phyloP scores from a whole-genome alignment of 2,113 vertebrate species.

The Alligator sinensis region DNA sequence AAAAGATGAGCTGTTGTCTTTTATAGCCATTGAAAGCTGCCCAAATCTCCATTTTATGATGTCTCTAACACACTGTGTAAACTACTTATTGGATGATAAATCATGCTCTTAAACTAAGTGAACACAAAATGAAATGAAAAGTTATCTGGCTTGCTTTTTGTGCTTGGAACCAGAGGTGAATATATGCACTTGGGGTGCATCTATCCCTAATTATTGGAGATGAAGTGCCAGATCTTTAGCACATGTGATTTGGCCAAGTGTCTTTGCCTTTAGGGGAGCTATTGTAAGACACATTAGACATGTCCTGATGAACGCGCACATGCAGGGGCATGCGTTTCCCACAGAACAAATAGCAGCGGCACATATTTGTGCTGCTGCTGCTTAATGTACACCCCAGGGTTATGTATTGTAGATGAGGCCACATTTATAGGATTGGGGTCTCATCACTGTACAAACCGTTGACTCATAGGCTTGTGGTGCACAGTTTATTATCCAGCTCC shows the following conservation, averaged over 20 bases:
- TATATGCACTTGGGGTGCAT: background rate
- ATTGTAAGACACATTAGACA: background rate
- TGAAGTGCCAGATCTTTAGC: background rate
- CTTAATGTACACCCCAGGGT: background rate
- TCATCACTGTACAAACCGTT: background rate
- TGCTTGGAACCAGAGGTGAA: background rate
- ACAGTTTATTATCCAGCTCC: background rate
- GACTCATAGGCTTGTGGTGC: background rate
- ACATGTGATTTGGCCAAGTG: background rate
- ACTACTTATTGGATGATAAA: background rate
- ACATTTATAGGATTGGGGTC: background rate
- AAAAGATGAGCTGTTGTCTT: background rate
- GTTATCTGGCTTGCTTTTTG: background rate
- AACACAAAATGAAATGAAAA: background rate
- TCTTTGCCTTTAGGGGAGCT: background rate
- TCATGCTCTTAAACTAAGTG: background rate
- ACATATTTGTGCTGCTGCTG: background rate
- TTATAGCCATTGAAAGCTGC: background rate
- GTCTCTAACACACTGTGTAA: background rate
- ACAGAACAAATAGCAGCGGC: background rate
- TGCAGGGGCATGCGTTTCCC: background rate
- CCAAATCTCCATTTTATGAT: background rate
- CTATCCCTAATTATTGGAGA: background rate
- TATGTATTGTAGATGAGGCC: background rate
- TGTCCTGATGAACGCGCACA: background rate